phyloP scores from a whole-genome alignment of 1,140 invertebrate genomes.

The Drosophila malerkotliana region DNA sequence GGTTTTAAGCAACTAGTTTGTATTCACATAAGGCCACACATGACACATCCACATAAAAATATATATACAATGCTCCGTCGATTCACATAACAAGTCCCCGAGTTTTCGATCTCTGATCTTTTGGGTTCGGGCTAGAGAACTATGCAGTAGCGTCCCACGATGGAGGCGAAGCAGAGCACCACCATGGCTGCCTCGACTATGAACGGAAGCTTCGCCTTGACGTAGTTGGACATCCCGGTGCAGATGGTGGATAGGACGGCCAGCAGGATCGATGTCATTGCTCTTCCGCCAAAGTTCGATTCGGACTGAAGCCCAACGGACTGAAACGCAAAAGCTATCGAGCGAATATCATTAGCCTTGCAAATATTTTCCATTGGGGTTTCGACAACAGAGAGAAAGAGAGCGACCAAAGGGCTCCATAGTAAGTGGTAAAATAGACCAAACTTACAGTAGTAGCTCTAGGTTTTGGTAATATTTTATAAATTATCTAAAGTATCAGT shows the following conservation, averaged over 20 bases:
- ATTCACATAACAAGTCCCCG: slow-evolving; percentile 36
- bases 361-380: slow-evolving; percentile 44
- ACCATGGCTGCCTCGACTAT: slow-evolving; percentile 73
- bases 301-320: slow-evolving; percentile 37
- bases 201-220: slow-evolving; percentile 67
- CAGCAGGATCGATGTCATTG: slow-evolving; percentile 61
- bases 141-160: slow-evolving; percentile 63
- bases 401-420: slow-evolving; percentile 26
- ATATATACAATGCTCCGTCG: slow-evolving; percentile 42
- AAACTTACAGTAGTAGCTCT: neutral
- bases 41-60: slow-evolving; percentile 35
- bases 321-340: slow-evolving; percentile 53
- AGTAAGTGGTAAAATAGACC: neutral
- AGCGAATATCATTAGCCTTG: slow-evolving; percentile 55
- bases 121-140: slow-evolving; percentile 12
- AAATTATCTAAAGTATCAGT: neutral
- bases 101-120: slow-evolving; percentile 8
- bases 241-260: slow-evolving; percentile 50
- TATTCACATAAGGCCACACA: slow-evolving; percentile 51
- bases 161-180: slow-evolving; percentile 62
- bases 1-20: slow-evolving; percentile 41
- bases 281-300: slow-evolving; percentile 35
- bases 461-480: neutral
- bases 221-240: slow-evolving; percentile 63
- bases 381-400: slow-evolving; percentile 4